phyloP scores from a whole-genome alignment of 2,888 invertebrate genomes.

The Amaurobius ferox region DNA sequence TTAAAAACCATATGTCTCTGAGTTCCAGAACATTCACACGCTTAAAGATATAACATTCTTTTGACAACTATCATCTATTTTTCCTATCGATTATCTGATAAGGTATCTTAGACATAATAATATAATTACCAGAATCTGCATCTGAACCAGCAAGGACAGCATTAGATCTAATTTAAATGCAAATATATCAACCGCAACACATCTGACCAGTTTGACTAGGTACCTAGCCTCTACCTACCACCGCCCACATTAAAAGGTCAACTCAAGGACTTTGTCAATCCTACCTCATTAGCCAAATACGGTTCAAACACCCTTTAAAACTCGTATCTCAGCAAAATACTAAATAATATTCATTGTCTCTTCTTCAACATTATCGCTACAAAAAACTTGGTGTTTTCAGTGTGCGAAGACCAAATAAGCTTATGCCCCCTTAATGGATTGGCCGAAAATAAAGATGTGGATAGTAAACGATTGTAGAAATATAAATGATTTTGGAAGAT shows the following conservation, averaged over 20 bases:
- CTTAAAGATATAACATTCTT: no score
- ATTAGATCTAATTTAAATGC: neutral
- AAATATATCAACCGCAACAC: neutral
- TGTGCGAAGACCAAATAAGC: slow-evolving; percentile 36
- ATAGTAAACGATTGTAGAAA: neutral
- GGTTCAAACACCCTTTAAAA: neutral
- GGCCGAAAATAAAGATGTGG: neutral
- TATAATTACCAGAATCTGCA: no score
- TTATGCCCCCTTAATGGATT: slow-evolving; percentile 1
- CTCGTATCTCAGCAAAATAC: neutral
- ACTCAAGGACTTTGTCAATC: slow-evolving; percentile 2
- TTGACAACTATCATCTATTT: no score
- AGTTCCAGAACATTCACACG: no score
- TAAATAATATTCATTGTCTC: neutral
- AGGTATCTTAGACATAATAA: no score
- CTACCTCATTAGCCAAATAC: neutral
- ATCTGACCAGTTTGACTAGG: slow-evolving; percentile 26
- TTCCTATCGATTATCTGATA: no score
- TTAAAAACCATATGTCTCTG: no score
- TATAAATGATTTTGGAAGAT: neutral
- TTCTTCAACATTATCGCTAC: neutral
- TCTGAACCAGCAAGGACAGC: no score
- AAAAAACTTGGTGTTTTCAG: slow-evolving; percentile 18
- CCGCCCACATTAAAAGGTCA: slow-evolving; percentile 25
- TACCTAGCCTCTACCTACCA: slow-evolving; percentile 22